Base-by-base conservation (phyloP, 1,140 invertebrate species). In the Oedothorax gibbosus region DNA sequence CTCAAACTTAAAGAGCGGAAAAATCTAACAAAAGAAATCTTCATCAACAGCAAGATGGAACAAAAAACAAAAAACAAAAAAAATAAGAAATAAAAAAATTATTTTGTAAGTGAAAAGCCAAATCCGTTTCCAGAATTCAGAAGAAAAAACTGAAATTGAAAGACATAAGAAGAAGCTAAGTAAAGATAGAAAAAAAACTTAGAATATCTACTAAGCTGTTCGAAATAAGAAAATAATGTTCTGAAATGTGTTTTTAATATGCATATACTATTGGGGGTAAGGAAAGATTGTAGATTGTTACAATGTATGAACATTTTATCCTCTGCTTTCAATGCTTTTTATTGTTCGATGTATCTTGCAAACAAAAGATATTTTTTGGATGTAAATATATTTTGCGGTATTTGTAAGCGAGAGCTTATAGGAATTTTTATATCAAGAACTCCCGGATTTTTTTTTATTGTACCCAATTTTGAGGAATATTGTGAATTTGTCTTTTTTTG, bases 191-290 rank as follows among this genome's bases (percentile, higher is more conserved):
- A 71, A 71, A 71, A 71, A 71, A 51, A 71, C 7, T 21, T 12
- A 21, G 50, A 71, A 69, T 35, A 35, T 5, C 35, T 35, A 35
- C 72, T 75, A 18, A 60, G 21, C 60, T 35, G 54, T 35, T 11
- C 56, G 18, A 75, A 75, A 75, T 75, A 75, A 75, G 72, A 75
- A 75, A 75, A 57, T 75, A 75, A 75, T 75, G 72, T 75, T 75
- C 72, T 49, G 21, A 53, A 60, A 75, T 75, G 72, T 57, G 60
- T 75, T 75, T 75, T 56, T 75, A 75, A 75, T 75, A 60, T 15
- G 60, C 54, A 21, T 56, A 57, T 75, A 14, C 54, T 60, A 53
- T 14, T 21, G n/a, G 54, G 54, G 35, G 35, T 35, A 2, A 35
- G 35, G 35, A 35, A 35, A 35, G 35, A 35, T 2, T 35, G 35